These are phyloP conservation scores for Myripristis jacobus DNA, from an alignment of 2,797 vertebrate genomes.

Conservation along the genomic window DNA sequence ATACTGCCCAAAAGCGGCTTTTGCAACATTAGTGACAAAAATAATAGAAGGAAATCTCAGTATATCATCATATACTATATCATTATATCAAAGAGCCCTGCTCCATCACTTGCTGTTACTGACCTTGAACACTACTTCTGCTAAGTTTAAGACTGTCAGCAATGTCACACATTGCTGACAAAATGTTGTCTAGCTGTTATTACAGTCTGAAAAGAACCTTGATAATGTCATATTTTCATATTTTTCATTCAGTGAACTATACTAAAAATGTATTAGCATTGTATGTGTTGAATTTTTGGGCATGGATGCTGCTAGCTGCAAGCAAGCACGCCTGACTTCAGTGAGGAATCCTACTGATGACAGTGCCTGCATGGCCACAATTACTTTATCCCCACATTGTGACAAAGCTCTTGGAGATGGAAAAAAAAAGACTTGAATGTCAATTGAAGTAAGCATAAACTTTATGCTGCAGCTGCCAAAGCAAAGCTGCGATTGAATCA, in stretches of 20 bases:
- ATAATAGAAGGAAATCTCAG: too few relatives aligned
- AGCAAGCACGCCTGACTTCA: neutral
- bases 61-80: too few relatives aligned
- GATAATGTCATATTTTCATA: too few relatives aligned
- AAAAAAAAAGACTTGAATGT: neutral
- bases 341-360: neutral
- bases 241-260: too few relatives aligned
- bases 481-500: neutral
- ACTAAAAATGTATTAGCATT: neutral
- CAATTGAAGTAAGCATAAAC: neutral
- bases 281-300: constrained; percentile 6
- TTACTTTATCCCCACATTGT: too few relatives aligned
- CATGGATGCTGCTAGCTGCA: too few relatives aligned
- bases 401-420: neutral
- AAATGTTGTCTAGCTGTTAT: too few relatives aligned
- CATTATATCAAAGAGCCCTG: too few relatives aligned
- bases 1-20: too few relatives aligned
- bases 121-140: neutral
- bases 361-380: too few relatives aligned
- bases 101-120: neutral
- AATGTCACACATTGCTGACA: neutral
- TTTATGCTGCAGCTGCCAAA: neutral
- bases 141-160: neutral
- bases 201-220: too few relatives aligned
- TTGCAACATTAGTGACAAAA: too few relatives aligned